These are phyloP conservation scores for Agapetus fuscipes DNA, from an alignment of 2,888 invertebrate species.

Conservation along the genomic window DNA sequence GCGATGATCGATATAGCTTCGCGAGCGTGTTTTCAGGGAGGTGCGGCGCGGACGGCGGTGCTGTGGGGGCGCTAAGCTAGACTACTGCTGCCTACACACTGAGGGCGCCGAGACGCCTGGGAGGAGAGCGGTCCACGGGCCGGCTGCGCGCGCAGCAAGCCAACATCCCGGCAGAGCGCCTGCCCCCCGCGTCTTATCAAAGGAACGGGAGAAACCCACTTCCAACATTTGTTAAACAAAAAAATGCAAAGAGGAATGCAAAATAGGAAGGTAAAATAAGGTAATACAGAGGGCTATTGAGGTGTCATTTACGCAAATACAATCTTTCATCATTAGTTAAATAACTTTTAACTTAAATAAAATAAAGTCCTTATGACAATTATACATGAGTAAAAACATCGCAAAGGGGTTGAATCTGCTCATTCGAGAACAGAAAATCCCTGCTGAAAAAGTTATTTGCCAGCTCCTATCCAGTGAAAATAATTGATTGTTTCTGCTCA, in stretches of 20 bases:
- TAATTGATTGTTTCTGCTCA: too few relatives aligned
- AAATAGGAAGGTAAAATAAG: background rate
- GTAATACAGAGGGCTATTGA: too few relatives aligned
- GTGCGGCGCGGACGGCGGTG: conserved; percentile 4
- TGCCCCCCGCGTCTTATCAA: too few relatives aligned
- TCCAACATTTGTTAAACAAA: background rate
- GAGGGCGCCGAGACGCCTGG: conserved; percentile 2
- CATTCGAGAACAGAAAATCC: too few relatives aligned
- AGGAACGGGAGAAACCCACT: background rate
- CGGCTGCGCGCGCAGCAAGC: conserved; percentile 1
- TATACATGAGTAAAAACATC: too few relatives aligned
- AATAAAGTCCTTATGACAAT: too few relatives aligned
- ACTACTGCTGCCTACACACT: conserved; percentile 3
- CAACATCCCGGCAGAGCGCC: background rate
- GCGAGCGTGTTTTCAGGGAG: background rate
- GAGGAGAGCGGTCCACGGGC: background rate
- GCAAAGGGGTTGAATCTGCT: too few relatives aligned
- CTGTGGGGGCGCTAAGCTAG: conserved; percentile 9
- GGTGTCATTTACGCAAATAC: too few relatives aligned
- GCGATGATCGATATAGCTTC: background rate
- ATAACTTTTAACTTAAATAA: too few relatives aligned
- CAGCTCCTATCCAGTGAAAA: too few relatives aligned
- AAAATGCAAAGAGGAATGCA: background rate
- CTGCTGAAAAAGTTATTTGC: too few relatives aligned
- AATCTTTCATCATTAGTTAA: too few relatives aligned